These are phyloP conservation scores for Anoncus sp. DNA, from an alignment of 2,888 invertebrate species.

Conservation along the genomic window DNA sequence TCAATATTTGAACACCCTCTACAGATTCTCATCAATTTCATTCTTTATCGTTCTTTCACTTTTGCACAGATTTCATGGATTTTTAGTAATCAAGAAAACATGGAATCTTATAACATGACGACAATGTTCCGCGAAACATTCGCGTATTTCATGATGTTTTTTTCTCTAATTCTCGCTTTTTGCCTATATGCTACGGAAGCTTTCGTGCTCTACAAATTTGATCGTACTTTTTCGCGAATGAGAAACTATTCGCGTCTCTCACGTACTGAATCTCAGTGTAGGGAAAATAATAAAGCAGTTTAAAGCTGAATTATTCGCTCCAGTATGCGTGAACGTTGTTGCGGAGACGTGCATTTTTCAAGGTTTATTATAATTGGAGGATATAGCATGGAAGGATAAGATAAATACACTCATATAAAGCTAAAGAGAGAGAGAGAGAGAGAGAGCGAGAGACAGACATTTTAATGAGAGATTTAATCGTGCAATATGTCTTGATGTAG, in stretches of 20 bases:
- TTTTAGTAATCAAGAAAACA: background rate
- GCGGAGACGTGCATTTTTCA: constrained; percentile 12
- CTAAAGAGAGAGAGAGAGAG: constrained; percentile 1
- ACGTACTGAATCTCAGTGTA: constrained; percentile 17
- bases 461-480: too few species aligned
- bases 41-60: too few species aligned
- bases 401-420: background rate
- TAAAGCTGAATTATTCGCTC: constrained; percentile 48
- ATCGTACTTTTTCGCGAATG: constrained; percentile 12
- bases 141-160: background rate
- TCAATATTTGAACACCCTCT: too few species aligned
- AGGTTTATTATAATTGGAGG: constrained; percentile 26
- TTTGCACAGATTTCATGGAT: too few species aligned
- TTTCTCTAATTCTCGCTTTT: background rate
- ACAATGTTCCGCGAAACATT: too few species aligned
- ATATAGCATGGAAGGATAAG: constrained; percentile 5
- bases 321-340: constrained; percentile 8
- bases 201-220: constrained; percentile 15
- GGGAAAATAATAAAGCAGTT: constrained; percentile 41
- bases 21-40: too few species aligned
- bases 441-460: too few species aligned
- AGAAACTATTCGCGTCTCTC: constrained; percentile 35
- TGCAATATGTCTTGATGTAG: too few species aligned
- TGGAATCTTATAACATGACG: background rate
- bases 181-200: too few species aligned